These are phyloP conservation scores for Meiosimyza platycephala DNA, from an alignment of 2,888 invertebrate genomes.

Conservation along the genomic window DNA sequence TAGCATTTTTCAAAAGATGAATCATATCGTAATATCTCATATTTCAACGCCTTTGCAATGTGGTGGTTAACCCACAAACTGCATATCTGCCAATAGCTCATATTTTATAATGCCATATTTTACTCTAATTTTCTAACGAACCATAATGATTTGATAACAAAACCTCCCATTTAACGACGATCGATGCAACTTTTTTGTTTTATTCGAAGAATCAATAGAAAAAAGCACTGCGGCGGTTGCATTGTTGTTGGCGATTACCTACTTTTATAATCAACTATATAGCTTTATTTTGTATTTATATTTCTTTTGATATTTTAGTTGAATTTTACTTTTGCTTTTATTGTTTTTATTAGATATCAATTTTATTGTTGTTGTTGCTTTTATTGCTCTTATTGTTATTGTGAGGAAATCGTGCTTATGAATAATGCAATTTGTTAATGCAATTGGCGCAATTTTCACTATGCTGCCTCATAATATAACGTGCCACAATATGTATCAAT, in stretches of 20 bases:
- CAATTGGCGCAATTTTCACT: conserved; percentile 37
- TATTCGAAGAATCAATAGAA: too few species aligned
- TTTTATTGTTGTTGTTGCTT: conserved; percentile 4
- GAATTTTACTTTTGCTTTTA: conserved; percentile 24
- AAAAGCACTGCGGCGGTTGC: neutral
- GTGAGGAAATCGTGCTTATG: conserved; percentile 44
- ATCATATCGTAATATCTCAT: too few species aligned
- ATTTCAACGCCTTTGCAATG: too few species aligned
- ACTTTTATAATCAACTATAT: conserved; percentile 5
- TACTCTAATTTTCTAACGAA: too few species aligned
- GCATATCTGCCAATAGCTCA: too few species aligned
- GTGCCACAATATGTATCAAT: too few species aligned
- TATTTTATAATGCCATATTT: too few species aligned
- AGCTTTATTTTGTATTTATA: neutral
- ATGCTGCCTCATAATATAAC: conserved; percentile 44
- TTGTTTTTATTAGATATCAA: conserved; percentile 26
- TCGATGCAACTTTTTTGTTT: too few species aligned
- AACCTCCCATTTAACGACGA: too few species aligned
- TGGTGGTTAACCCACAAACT: too few species aligned
- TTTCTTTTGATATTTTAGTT: conserved; percentile 8
- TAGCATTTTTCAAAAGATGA: too few species aligned
- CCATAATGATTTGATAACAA: too few species aligned
- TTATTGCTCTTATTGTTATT: conserved; percentile 19
- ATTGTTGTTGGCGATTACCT: neutral
- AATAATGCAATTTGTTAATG: conserved; percentile 40